Evolutionary conservation across 2,888 invertebrate species (phyloP).

Genomic region (Rotaria sp.): DNA sequence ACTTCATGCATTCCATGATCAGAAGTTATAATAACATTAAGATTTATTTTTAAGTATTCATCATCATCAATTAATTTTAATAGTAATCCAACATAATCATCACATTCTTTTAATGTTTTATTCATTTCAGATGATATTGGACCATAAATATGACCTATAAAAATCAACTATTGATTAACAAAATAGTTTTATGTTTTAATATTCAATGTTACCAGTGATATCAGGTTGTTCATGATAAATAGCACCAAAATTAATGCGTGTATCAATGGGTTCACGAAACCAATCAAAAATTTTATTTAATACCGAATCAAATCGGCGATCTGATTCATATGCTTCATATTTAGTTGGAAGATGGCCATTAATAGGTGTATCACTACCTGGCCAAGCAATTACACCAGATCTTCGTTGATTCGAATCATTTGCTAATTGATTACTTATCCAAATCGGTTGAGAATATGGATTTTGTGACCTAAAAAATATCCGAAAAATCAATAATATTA

Average conservation of each 20-base stretch:
- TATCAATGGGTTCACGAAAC: slow-evolving; percentile 17
- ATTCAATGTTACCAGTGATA: not conserved
- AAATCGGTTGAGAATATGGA: slow-evolving; percentile 36
- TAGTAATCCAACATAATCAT: slow-evolving; percentile 34
- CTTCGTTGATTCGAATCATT: not conserved
- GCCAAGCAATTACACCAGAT: slow-evolving; percentile 35
- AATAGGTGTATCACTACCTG: slow-evolving; percentile 28
- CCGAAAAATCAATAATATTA: no score
- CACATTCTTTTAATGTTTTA: slow-evolving; percentile 32
- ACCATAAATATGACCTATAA: slow-evolving; percentile 36
- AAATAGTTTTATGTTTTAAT: no score
- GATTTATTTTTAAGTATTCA: slow-evolving; percentile 26
- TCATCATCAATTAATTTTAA: not conserved
- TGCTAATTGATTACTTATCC: slow-evolving; percentile 35
- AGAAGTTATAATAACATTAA: slow-evolving; percentile 38
- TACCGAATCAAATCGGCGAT: not conserved
- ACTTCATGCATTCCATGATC: slow-evolving; percentile 41
- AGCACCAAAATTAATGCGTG: slow-evolving; percentile 37
- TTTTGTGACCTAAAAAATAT: slow-evolving; percentile 30
- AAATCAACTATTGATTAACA: no score
- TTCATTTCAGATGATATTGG: slow-evolving; percentile 38
- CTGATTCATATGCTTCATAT: not conserved
- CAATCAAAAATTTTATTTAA: not conserved
- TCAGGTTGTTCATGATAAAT: slow-evolving; percentile 39
- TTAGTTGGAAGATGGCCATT: not conserved